Base-by-base conservation (phyloP, 2,888 invertebrate genomes). In the Tetanocera ferruginea region DNA sequence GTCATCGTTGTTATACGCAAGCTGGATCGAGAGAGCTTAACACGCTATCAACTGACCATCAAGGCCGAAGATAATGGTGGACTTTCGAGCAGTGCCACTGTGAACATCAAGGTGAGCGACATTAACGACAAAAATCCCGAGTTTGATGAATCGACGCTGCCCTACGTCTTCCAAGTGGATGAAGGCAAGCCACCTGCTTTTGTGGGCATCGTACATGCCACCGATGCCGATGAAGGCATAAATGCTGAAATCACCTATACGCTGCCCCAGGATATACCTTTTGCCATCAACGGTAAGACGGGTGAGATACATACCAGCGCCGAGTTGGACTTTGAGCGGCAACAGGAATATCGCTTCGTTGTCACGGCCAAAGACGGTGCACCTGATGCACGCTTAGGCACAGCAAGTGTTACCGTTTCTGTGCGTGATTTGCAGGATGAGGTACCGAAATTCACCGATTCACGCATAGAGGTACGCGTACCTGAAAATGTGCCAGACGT, bases 111-210 rank as follows among this genome's bases (percentile, higher is more conserved):
- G 86, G 95, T 97, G 1, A 96, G 96, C 0, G 97, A 97, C 84
- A 96, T 97, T 80, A 97, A 97, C 86, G 97, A 97, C 86, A 96
- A 97, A 85, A 97, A 96, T 88, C 97, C 97, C 0, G 95, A 95
- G 86, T 97, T 97, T 85, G 93, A 95, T n/a, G 92, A 93, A 74
- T 86, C 87, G 0, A 92, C 92, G 25, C 91, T 95, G 81, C 95
- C 96, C 0, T 97, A 97, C 85, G 90, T 92, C 57, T 97, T 97
- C 88, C 91, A 92, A n/a, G 94, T 96, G 0, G 94, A 94, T 87
- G 96, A 96, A 91, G 96, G 92, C 66, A 86, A 90, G 5, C 85
- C 90, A 0, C 91, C 91, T 37, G 92, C 92, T 34, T 89, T 92
- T 19, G 94, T 97, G 1, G 97, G 97, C 2, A 93, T 93, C 79